Evolutionary conservation across 2,888 invertebrate genomes (phyloP), one percentile per base, ranked within the genome.

Genomic region (Ptychoptera contaminata): DNA sequence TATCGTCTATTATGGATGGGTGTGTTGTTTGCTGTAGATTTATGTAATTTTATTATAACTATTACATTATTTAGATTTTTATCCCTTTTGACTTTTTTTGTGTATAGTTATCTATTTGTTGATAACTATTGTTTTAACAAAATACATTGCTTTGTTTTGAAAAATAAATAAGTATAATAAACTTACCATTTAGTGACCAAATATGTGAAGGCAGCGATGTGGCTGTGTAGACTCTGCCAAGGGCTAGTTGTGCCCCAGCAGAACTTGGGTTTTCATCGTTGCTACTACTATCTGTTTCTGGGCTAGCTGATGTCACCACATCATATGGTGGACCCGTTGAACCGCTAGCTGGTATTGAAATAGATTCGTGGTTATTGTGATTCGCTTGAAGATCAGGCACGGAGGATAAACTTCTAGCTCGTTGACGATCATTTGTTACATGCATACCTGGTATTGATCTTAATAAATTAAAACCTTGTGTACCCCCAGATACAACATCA

Each of bases 131-230:
- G n/a, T n/a, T n/a, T n/a, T n/a, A n/a, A n/a, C n/a, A n/a, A n/a
- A n/a, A n/a, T n/a, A n/a, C n/a, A n/a, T n/a, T n/a, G n/a, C n/a
- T 23, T 23, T 23, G 23, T 23, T 23, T 5, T 23, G 23, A 23
- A 5, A 23, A 23, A 23, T 23, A 23, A 5, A 7, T 5, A 23
- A 23, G 23, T 5, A 23, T 23, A 5, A 16, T 30, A 32, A 32
- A 68, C 80, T 78, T 63, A 86, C 86, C 88, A 67, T 90, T 87
- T 57, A 88, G 72, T 55, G 88, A 86, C 86, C 87, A 88, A 71
- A 90, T 86, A 68, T 88, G 88, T 55, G 87, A 85, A 60, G 88
- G 88, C 69, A 88, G 71, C 56, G 87, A 88, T 66, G 88, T 87
- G 56, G 88, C 86, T 48, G 87, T 82, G 60, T 85, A 87, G 32